These are phyloP conservation scores for Paraplagusia blochii DNA, from an alignment of 2,113 vertebrate genomes.

Conservation along the genomic window DNA sequence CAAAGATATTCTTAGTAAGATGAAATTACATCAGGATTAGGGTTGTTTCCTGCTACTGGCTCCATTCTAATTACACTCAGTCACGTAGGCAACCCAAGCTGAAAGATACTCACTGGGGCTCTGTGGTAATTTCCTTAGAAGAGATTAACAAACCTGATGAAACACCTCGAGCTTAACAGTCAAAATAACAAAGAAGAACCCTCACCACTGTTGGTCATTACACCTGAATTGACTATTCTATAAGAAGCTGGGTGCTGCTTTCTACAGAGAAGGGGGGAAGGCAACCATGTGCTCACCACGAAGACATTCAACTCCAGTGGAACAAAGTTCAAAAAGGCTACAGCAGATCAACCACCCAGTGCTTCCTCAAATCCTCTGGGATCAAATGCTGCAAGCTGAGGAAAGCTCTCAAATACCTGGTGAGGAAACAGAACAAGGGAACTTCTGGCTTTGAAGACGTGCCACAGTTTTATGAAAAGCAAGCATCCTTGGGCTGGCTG, in stretches of 20 bases:
- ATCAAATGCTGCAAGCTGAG: slow-evolving; percentile 3
- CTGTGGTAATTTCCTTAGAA: not conserved
- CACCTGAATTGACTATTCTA: no score
- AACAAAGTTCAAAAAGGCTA: not conserved
- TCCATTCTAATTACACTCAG: not conserved
- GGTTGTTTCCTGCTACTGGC: not conserved
- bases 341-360: not conserved
- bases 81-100: not conserved
- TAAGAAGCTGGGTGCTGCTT: not conserved
- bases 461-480: not conserved
- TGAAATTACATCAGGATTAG: not conserved
- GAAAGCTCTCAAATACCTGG: not conserved
- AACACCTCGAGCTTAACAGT: not conserved
- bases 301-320: not conserved
- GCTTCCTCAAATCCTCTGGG: not conserved
- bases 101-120: not conserved
- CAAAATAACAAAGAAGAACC: not conserved
- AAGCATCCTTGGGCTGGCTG: not conserved
- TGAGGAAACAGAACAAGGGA: not conserved
- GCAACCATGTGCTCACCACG: not conserved
- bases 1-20: not conserved
- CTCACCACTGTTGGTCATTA: not conserved
- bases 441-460: not conserved
- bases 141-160: not conserved
- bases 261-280: not conserved